Evolutionary conservation across 2,113 vertebrate genomes (phyloP).

Genomic region (Paracanthobrama guichenoti): DNA sequence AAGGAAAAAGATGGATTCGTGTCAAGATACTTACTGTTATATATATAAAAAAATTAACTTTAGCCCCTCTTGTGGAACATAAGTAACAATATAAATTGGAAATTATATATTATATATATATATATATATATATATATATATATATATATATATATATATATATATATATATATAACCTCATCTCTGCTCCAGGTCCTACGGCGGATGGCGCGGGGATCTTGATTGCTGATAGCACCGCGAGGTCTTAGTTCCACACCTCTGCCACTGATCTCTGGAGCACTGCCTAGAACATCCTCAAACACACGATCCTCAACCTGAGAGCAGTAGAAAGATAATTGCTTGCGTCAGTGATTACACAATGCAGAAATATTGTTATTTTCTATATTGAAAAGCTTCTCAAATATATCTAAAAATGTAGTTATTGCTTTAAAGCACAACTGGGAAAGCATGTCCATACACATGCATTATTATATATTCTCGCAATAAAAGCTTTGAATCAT

Average conservation of each 20-base stretch:
- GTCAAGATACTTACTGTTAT: neutral
- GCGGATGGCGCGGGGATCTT: conserved; percentile 86
- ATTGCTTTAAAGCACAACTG: neutral
- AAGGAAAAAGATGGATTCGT: neutral
- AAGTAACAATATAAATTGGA: neutral
- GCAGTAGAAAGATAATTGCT: neutral
- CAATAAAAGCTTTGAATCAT: neutral
- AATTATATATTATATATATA: neutral
- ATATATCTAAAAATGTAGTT: neutral
- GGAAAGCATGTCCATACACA: neutral
- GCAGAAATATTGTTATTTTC: neutral
- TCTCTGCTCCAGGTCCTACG: conserved; percentile 95
- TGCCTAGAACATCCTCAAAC: conserved; percentile 86
- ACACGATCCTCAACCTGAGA: conserved; percentile 86
- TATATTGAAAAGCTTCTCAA: neutral
- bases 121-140: no score
- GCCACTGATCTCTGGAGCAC: conserved; percentile 79
- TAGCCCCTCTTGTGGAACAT: conserved; percentile 3
- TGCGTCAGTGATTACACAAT: neutral
- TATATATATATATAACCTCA: conserved; percentile 73
- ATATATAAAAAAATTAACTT: neutral
- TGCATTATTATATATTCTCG: neutral
- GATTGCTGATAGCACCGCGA: conserved; percentile 70
- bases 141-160: no score
- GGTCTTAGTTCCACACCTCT: conserved; percentile 78